A percentile compares a stretch with the other conserved stretches of the same genome.
phyloP scores from a whole-genome alignment of 2,797 vertebrate species.

The Prunella strophiata region DNA sequence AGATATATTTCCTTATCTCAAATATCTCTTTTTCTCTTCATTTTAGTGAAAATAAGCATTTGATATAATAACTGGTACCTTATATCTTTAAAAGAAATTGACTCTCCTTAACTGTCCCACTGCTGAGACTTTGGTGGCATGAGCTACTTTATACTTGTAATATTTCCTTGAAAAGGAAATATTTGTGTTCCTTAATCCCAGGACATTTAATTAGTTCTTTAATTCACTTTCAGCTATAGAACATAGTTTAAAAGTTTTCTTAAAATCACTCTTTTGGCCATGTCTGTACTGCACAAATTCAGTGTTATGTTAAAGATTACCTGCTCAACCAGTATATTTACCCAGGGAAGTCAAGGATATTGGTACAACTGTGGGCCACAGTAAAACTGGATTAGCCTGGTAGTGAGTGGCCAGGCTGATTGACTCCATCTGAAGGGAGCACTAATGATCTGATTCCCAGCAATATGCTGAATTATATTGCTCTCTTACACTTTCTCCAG shows the following conservation, averaged over 20 bases:
- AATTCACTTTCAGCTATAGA: not conserved
- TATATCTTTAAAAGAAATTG: not conserved
- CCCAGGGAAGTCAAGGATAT: not conserved
- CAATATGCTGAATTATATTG: not conserved
- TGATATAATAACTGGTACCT: not conserved
- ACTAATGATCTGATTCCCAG: not conserved
- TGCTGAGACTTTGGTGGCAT: not conserved
- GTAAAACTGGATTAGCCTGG: not conserved
- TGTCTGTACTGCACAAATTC: not conserved
- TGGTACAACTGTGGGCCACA: not conserved
- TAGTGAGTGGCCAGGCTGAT: not conserved
- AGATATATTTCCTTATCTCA: not conserved
- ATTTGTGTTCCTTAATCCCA: not conserved
- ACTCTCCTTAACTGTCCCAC: not conserved
- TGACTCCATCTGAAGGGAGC: not conserved
- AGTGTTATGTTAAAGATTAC: not conserved
- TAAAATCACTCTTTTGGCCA: not conserved
- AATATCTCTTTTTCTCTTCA: not conserved
- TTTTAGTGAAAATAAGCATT: not conserved
- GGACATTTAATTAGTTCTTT: not conserved
- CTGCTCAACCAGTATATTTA: not conserved
- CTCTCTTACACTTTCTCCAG: not conserved
- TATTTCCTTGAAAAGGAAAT: not conserved
- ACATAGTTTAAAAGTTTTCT: not conserved
- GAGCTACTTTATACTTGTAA: not conserved